Base-by-base conservation (phyloP, 1,140 invertebrate genomes). In the Octopus bimaculoides region DNA sequence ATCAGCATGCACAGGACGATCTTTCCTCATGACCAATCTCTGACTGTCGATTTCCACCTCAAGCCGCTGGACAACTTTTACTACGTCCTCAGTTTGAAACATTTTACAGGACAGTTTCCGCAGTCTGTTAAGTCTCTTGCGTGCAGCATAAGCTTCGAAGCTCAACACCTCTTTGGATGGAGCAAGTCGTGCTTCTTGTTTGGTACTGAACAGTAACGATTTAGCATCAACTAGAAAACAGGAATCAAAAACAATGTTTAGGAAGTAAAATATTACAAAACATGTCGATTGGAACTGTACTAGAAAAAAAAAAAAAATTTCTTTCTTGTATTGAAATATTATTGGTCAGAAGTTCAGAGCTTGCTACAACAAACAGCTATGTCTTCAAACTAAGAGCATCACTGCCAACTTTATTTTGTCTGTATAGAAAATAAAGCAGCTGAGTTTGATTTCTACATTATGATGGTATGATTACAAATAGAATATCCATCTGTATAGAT, bases 131-230 rank as follows among this genome's bases (percentile, higher is more conserved):
- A 92, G 80, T 17, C 88, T 82, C 5, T 88, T 82, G 0, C 84
- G 74, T 14, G 90, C 90, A 6, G 89, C 84, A 81, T 92, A 92
- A 0, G 89, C 86, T 14, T 89, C 83, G 66, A 91, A 86, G 5
- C 91, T 92, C 52, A 92, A 82, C 0, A 89, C 87, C 82, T 92
- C 91, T 82, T 91, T 90, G 4, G 89, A 89, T 53, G 91, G 91
- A 6, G 91, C 91, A 8, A 87, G 81, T 61, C 81, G 84, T 17
- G 77, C 79, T 17, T 80, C 79, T 76, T 79, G 77, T 76, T 77
- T 78, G 66, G 17, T n/a, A 54, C 87, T 85, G n/a, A 88, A 56
- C 54, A 74, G 81, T 10, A 89, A 74, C 14, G 83, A 84, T 1
- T 86, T 84, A 75, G 87, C 89, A 85, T 88, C 88, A 78, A 88